Percentiles rank a stretch among this genome's conserved stretches.
phyloP scores from a whole-genome alignment of 1,140 invertebrate genomes.

The Hypsibius dujardini region DNA sequence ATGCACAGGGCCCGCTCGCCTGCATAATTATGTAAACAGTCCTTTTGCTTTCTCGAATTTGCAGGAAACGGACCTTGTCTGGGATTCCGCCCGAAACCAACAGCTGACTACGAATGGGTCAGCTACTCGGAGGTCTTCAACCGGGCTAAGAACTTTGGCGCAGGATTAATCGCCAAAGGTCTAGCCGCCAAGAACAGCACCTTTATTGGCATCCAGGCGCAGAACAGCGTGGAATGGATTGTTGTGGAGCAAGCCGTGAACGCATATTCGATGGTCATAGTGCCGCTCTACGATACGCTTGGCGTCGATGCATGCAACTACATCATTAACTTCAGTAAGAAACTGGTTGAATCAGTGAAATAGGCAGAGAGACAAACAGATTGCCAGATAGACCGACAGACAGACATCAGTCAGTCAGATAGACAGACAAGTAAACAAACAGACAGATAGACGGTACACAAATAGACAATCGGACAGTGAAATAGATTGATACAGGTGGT shows the following conservation, averaged over 20 bases:
- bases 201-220: conserved; percentile 75
- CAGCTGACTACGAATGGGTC: neutral
- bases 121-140: conserved; percentile 37
- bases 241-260: conserved; percentile 83
- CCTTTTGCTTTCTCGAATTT: no score
- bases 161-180: conserved; percentile 63
- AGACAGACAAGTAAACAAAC: no score
- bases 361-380: neutral
- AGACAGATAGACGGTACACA: no score
- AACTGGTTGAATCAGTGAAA: neutral
- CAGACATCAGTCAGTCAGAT: no score
- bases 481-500: no score
- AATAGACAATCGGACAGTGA: no score
- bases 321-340: conserved; percentile 68
- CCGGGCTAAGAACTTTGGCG: conserved; percentile 72
- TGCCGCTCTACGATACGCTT: conserved; percentile 87
- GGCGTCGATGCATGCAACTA: conserved; percentile 84
- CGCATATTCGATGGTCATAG: conserved; percentile 78
- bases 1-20: no score
- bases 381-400: no score
- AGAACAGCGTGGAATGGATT: conserved; percentile 85
- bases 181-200: conserved; percentile 47
- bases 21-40: no score
- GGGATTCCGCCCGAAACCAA: neutral
- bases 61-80: neutral